Evolutionary conservation across 2,888 invertebrate species (phyloP).

Genomic region (Mesorhabditis sp.): DNA sequence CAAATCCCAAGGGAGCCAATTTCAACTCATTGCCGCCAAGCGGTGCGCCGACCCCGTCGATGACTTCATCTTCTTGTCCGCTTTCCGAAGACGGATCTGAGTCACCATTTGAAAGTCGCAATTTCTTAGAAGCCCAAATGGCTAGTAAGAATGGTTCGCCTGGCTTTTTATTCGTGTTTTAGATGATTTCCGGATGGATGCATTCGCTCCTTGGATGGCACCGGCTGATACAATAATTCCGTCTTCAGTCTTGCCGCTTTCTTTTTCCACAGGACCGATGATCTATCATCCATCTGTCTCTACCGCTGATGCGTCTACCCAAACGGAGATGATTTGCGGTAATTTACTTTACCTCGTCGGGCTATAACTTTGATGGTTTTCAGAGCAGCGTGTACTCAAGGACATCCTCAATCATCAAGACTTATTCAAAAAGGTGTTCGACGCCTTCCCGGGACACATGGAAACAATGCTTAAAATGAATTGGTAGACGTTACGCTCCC

Average conservation of each 20-base stretch:
- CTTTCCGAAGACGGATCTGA: not conserved
- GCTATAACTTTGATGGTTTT: not conserved
- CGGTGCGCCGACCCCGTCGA: not conserved
- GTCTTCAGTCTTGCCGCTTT: not conserved
- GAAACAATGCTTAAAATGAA: not conserved
- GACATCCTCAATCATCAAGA: not conserved
- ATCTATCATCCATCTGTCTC: not conserved
- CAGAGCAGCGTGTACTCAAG: not conserved
- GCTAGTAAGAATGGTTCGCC: not conserved
- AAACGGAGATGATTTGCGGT: slow-evolving; percentile 2
- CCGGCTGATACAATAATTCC: not conserved
- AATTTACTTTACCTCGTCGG: not conserved
- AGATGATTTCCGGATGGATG: not conserved
- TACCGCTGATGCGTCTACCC: not conserved
- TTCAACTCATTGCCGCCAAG: not conserved
- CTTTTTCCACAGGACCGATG: not conserved
- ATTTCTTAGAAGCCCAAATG: not conserved
- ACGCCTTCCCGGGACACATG: not conserved
- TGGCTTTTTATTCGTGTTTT: not conserved
- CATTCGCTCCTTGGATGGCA: not conserved
- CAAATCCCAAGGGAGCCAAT: not conserved
- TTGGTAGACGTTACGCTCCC: not conserved
- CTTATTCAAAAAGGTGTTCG: not conserved
- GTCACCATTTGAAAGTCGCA: not conserved
- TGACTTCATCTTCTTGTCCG: not conserved